Evolutionary conservation across 1,140 invertebrate species (phyloP).

Genomic region (Platorchestia sp.): DNA sequence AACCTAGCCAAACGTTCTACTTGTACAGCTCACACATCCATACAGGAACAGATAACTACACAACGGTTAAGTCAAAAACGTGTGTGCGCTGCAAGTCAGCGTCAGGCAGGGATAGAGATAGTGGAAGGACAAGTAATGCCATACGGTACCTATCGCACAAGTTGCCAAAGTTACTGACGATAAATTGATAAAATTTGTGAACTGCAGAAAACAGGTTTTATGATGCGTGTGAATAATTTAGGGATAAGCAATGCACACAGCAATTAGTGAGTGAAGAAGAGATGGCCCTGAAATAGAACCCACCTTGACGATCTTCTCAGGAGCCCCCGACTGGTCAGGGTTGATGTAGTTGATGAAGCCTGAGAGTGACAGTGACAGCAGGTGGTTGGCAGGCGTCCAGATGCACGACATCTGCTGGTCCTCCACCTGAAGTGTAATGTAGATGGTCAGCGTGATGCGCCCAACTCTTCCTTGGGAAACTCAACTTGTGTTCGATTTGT

Average conservation of each 20-base stretch:
- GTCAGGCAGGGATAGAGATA: too few species aligned
- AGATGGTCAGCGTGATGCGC: conserved; percentile 77
- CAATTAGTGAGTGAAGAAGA: background rate
- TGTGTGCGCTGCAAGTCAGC: too few species aligned
- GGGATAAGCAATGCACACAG: background rate
- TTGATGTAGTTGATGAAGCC: conserved; percentile 97
- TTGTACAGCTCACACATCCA: too few species aligned
- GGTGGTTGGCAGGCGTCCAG: conserved; percentile 87
- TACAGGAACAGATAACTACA: too few species aligned
- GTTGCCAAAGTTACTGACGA: too few species aligned
- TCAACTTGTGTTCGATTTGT: conserved; percentile 97
- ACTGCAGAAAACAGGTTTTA: too few species aligned
- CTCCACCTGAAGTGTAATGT: conserved; percentile 84
- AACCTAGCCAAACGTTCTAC: too few species aligned
- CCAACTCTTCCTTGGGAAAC: conserved; percentile 81
- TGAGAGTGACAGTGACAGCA: conserved; percentile 92
- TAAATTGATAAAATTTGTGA: too few species aligned
- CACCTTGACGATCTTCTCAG: conserved; percentile 86
- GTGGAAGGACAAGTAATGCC: too few species aligned
- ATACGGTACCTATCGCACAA: too few species aligned
- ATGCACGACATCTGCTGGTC: conserved; percentile 89
- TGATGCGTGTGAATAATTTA: background rate
- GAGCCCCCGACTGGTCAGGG: conserved; percentile 85
- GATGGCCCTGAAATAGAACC: background rate
- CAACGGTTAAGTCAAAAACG: too few species aligned